Conservation (phyloP, 1,140 invertebrate genomes). For the Zaprionus africanus region DNA sequence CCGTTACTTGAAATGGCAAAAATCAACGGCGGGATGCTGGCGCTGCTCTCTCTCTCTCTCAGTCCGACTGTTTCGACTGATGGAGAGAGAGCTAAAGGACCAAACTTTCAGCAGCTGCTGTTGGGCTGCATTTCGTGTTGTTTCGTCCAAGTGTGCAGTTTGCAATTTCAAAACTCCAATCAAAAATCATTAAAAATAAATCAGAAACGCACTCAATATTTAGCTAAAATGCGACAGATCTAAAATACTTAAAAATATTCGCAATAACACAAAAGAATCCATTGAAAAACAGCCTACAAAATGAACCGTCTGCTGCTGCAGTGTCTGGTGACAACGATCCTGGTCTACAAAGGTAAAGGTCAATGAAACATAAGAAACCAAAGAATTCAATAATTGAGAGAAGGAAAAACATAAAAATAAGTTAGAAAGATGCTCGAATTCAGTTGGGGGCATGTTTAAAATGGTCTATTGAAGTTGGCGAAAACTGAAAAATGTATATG, state of each 20-base stretch:
- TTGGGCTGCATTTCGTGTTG: conserved; percentile 74
- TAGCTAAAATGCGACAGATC: conserved; percentile 52
- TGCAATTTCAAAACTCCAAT: conserved; percentile 24
- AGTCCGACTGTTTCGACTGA: conserved; percentile 49
- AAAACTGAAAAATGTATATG: conserved; percentile 77
- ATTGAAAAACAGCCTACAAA: conserved; percentile 31
- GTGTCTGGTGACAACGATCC: conserved; percentile 68
- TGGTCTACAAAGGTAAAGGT: conserved; percentile 74
- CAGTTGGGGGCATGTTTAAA: not conserved
- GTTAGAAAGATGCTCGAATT: not conserved
- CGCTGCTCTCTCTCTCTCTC: conserved; percentile 23
- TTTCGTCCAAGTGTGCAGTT: conserved; percentile 71
- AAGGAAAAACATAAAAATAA: not conserved
- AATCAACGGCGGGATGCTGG: conserved; percentile 26
- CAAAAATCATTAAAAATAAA: conserved; percentile 23
- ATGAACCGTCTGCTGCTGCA: conserved; percentile 78
- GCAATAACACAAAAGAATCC: conserved; percentile 5
- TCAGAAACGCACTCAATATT: conserved; percentile 11
- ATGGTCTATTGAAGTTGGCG: not conserved
- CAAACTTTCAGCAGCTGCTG: conserved; percentile 61
- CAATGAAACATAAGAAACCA: not conserved
- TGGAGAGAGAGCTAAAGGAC: conserved; percentile 49
- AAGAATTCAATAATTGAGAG: not conserved
- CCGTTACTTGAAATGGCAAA: not conserved
- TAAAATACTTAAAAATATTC: conserved; percentile 18